Evolutionary conservation across 2,113 vertebrate genomes (phyloP), one percentile per base, ranked within the genome.

Genomic region (Carassius auratus): DNA sequence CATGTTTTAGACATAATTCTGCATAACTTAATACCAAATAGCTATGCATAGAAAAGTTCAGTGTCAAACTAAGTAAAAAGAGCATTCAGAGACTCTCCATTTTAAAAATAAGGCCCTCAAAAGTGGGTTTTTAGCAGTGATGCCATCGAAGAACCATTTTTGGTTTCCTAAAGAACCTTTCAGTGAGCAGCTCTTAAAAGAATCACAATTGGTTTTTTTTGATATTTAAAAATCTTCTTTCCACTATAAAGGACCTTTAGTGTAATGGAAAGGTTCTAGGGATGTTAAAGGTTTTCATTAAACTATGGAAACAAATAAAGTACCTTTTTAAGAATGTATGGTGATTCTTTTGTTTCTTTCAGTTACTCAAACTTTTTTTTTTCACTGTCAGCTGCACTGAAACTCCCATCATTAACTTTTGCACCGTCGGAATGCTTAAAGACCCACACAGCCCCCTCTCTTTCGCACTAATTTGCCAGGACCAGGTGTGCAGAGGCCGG

Each of bases 371-470:
- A 55, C 26, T 75, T 85, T 57, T 45, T 59, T 38, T 55, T 17
- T 1, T 7, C 86, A 5, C 36, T 19, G 36, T 73, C 36, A 42
- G 38, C 82, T 86, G 91, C 90, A 94, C 68, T 5, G 92, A 91
- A 87, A 91, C 64, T 64, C 86, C 93, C 36, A 81, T 95, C 93
- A 94, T 95, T 95, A 95, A 95, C 94, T 95, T 95, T 94, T 92
- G 92, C 93, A 94, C 92, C 92, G 91, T 92, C 84, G 92, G 93
- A 95, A 95, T 95, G 92, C 91, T 92, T 89, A 92, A 91, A 94
- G 83, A 21, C 90, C 90, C 83, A 26, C 69, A 26, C 66, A 83
- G 64, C 81, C 68, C 80, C 83, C 83, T 79, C 80, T 50, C 76
- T 68, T 62, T 64, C 45, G 15, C 89, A 91, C 94, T 94, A 91